phyloP scores from a whole-genome alignment of 2,888 invertebrate genomes.

The Arctia plantaginis region DNA sequence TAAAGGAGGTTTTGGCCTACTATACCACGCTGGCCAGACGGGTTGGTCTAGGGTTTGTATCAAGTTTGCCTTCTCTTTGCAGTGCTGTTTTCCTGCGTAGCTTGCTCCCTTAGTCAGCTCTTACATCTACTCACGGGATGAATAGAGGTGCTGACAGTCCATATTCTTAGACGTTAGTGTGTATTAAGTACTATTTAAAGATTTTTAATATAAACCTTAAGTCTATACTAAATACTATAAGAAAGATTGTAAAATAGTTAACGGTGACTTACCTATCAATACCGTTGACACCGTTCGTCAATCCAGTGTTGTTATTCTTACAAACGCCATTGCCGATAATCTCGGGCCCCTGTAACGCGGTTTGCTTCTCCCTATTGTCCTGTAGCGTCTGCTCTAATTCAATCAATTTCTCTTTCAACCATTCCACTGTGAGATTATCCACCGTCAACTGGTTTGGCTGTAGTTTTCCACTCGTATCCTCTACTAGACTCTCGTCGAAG shows the following conservation, averaged over 20 bases:
- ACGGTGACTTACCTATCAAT: slow-evolving; percentile 72
- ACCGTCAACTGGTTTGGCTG: slow-evolving; percentile 95
- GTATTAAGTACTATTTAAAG: too few species aligned
- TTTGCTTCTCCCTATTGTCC: slow-evolving; percentile 91
- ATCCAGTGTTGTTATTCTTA: slow-evolving; percentile 79
- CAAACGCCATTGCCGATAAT: slow-evolving; percentile 83
- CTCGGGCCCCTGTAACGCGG: slow-evolving; percentile 85
- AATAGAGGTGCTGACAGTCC: too few species aligned
- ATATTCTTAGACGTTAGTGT: too few species aligned
- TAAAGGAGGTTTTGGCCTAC: too few species aligned
- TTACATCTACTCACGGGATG: too few species aligned
- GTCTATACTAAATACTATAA: not conserved
- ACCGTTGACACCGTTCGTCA: slow-evolving; percentile 86
- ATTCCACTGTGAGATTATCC: slow-evolving; percentile 96
- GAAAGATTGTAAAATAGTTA: not conserved
- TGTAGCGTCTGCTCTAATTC: slow-evolving; percentile 93
- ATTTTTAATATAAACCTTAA: too few species aligned
- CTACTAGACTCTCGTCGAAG: slow-evolving; percentile 95
- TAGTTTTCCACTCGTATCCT: slow-evolving; percentile 95
- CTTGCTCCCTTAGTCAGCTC: too few species aligned
- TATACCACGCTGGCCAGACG: too few species aligned
- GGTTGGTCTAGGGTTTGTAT: too few species aligned
- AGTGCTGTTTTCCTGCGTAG: too few species aligned
- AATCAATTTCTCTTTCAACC: slow-evolving; percentile 92
- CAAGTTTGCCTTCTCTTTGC: too few species aligned